These are phyloP conservation scores for Drosophila elegans DNA, from an alignment of 1,140 invertebrate genomes.

Conservation along the genomic window DNA sequence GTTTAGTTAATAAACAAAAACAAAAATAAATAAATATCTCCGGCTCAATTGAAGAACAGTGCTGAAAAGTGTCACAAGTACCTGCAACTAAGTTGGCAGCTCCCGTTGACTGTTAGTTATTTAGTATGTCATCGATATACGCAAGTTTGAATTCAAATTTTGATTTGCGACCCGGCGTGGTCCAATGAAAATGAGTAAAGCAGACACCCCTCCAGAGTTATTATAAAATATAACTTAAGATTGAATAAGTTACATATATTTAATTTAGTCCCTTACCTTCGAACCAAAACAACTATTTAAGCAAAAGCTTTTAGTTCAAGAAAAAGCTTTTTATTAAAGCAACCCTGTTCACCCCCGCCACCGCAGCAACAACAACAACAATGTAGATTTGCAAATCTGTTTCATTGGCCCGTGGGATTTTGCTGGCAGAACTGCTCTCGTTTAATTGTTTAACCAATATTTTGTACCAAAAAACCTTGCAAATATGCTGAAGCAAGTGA, in stretches of 20 bases:
- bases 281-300: background rate
- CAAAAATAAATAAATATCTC: constrained; percentile 17
- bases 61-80: background rate
- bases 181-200: background rate
- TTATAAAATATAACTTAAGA: too few relatives aligned
- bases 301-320: background rate
- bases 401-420: constrained; percentile 67
- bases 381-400: constrained; percentile 30
- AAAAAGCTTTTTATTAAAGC: constrained; percentile 21
- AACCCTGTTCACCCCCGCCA: constrained; percentile 13
- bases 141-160: background rate
- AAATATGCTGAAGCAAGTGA: constrained; percentile 83
- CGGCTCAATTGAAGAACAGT: constrained; percentile 2
- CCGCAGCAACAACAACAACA: constrained; percentile 29
- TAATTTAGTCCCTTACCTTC: too few relatives aligned
- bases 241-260: too few relatives aligned
- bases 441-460: constrained; percentile 61
- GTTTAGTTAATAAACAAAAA: constrained; percentile 1
- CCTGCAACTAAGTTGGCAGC: background rate
- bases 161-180: background rate
- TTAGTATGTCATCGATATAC: background rate
- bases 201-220: too few relatives aligned
- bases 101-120: background rate
- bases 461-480: constrained; percentile 45
- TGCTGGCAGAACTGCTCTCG: constrained; percentile 52